Evolutionary conservation across 2,888 invertebrate genomes (phyloP).

Genomic region (Parthenolecanium corni): DNA sequence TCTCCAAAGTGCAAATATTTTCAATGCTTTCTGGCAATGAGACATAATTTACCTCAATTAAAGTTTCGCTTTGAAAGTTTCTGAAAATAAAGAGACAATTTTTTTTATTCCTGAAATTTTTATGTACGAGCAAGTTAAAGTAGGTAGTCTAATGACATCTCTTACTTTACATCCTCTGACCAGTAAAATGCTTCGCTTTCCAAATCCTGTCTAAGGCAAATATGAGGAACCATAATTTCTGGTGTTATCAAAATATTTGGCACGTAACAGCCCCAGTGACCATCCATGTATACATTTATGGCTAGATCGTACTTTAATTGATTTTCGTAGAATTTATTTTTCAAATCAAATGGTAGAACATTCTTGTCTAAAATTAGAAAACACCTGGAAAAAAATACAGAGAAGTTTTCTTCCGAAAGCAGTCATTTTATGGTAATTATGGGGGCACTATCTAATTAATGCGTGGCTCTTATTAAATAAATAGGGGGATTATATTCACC

Average conservation of each 20-base stretch:
- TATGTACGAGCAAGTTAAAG: too few species aligned
- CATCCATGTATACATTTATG: constrained; percentile 58
- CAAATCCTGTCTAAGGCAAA: too few species aligned
- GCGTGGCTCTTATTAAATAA: too few species aligned
- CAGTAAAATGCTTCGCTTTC: too few species aligned
- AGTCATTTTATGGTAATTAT: too few species aligned
- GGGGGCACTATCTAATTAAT: too few species aligned
- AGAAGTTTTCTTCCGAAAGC: too few species aligned
- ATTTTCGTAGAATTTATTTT: constrained; percentile 49
- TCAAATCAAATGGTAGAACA: constrained; percentile 52
- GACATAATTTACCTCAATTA: background rate
- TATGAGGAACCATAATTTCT: background rate
- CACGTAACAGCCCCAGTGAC: constrained; percentile 43
- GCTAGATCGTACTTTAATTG: constrained; percentile 60
- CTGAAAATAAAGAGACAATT: constrained; percentile 9
- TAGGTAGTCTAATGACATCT: background rate
- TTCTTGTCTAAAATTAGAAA: constrained; percentile 33
- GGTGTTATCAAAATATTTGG: background rate
- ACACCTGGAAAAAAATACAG: constrained; percentile 2
- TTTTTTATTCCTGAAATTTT: too few species aligned
- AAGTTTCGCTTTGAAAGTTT: background rate
- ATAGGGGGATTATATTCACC: constrained; percentile 43
- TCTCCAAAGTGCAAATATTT: background rate
- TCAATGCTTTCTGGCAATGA: background rate
- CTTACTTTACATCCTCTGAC: constrained; percentile 33